Conservation (phyloP, 2,113 vertebrate species). For the Oreotrochilus melanogaster region DNA sequence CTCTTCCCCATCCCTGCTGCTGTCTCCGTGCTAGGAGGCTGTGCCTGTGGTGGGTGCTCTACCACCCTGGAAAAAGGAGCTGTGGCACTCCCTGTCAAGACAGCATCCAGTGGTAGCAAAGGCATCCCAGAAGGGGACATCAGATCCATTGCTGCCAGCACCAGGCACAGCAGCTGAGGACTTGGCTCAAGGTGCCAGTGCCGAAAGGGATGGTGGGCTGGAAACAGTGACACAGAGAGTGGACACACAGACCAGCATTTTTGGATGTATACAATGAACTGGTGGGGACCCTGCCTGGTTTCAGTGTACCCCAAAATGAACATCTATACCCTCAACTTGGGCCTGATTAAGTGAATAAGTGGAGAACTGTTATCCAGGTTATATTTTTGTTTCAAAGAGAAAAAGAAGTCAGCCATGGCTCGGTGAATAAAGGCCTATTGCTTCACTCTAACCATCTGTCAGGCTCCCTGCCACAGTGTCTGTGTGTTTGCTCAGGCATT, state of each 20-base stretch:
- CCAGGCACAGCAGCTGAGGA: conserved; percentile 28
- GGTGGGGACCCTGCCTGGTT: not conserved
- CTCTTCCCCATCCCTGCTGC: not conserved
- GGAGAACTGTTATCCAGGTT: not conserved
- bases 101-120: not conserved
- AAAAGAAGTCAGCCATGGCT: not conserved
- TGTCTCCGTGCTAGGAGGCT: not conserved
- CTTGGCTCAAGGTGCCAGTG: not conserved
- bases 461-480: not conserved
- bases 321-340: accelerated
- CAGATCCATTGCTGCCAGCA: not conserved
- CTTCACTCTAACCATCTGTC: conserved; percentile 17
- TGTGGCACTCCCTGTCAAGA: not conserved
- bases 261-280: not conserved
- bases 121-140: not conserved
- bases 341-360: not conserved
- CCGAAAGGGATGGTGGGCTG: not conserved
- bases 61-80: not conserved
- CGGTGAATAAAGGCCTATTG: not conserved
- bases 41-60: not conserved
- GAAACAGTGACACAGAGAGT: not conserved
- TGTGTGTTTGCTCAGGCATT: conserved; percentile 21
- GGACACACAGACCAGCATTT: accelerated
- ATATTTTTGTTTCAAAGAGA: not conserved
- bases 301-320: not conserved